Evolutionary conservation across 2,888 invertebrate genomes (phyloP), one percentile per base, ranked within the genome.

Genomic region (Pandemis heparana): DNA sequence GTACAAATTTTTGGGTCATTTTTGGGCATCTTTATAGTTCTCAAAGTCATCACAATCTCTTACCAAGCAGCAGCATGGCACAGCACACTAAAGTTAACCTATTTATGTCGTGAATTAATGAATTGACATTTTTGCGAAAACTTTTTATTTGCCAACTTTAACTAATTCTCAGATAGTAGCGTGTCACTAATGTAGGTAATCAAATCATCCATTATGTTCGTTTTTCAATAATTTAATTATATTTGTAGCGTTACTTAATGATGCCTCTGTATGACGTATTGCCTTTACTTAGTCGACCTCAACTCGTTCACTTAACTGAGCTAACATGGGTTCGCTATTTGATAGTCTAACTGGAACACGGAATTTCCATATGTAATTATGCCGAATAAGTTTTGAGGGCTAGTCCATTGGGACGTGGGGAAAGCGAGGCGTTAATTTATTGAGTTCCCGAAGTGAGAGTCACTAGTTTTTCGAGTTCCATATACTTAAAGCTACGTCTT

Each of bases 321-420:
- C 41, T 62, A 61, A 72, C 53, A 32, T 48, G 72, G 72, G 67
- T 72, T 48, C 43, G 38, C 71, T 23, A 53, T 41, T 67, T 56
- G 46, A 62, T 72, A 67, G 66, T 67, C 66, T 62, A 56, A 63
- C 72, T 67, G 7, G 48, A 56, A 53, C 38, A 16, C 38, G 62
- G 43, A 62, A 72, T 67, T 62, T 68, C 32, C 67, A 72, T 72
- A 62, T 46, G 67, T 72, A 72, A 72, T 72, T 63, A 67, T 61
- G 23, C 66, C 66, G 9, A 16, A 67, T 61, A 67, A 67, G 38
- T 72, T 67, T 62, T 56, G 67, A 67, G 56, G 61, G 61, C 66
- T 32, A 14, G 32, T 38, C 72, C 41, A 39, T 38, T 48, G 62
- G 53, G 72, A 66, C 16, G 53, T 53, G 48, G 41, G 18, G 43